Base-by-base conservation (phyloP, 2,113 vertebrate genomes). In the Saimiri boliviensis region DNA sequence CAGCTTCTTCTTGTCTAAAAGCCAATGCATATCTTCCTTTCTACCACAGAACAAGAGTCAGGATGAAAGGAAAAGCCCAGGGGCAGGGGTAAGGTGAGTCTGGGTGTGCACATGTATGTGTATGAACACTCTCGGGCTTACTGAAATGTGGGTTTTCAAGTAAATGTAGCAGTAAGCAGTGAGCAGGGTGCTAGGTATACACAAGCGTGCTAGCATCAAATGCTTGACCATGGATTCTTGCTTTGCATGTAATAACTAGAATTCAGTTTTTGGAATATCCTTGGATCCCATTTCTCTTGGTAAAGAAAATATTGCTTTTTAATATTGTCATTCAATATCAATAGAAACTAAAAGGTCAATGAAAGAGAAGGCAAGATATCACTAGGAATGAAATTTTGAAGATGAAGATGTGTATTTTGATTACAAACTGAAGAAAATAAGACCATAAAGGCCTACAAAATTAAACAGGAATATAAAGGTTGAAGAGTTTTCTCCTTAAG, bases 401-500 rank as follows among this genome's bases (percentile, higher is more conserved):
- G 21, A 73, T 35, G 0, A 45, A 66, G 30, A 83, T 73, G 6
- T 60, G 30, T 7, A 91, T 79, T 88, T 79, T 58, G 80, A 89
- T 1, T 56, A 60, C 17, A 91, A 95, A 79, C 32, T 19, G 84
- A 86, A 85, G 45, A 68, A 80, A 92, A 87, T 21, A 35, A 82
- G 32, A 73, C 25, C 37, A 13, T 7, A 16, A 1, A 85, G 25
- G 25, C 0, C 80, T 35, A 89, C 30, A 89, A 71, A 89, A 52
- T 49, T 60, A 83, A 94, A 56, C 8, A 70, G 23, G 42, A 32
- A 87, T 32, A 79, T 27, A 71, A 93, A 56, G 35, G 71, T 49
- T 95, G 49, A 95, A 92, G 63, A 70, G 56, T 25, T 37, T 54
- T 66, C 3, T 7, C 60, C 47, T 91, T 71, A 86, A 89, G 79